Evolutionary conservation across 2,113 vertebrate species (phyloP).

Genomic region (Calidris pygmaea): DNA sequence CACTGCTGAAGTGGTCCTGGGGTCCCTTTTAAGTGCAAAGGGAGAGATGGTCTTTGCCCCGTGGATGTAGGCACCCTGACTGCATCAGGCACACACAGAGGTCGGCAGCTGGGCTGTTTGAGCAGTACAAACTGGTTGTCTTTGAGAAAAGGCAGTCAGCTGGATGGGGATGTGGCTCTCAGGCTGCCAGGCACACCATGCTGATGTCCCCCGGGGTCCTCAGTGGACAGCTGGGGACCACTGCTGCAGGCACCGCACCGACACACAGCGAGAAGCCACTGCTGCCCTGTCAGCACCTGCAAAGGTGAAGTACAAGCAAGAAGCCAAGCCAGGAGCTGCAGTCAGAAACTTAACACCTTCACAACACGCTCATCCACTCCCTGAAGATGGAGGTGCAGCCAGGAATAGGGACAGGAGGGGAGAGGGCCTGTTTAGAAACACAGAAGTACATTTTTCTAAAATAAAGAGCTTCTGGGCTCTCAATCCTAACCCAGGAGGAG

Average conservation of each 20-base stretch:
- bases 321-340: background rate
- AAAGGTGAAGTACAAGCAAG: background rate
- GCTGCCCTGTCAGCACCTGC: background rate
- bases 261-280: fast-evolving
- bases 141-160: background rate
- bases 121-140: background rate
- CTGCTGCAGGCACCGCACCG: background rate
- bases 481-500: background rate
- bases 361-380: background rate
- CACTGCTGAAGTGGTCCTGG: background rate
- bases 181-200: background rate
- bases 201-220: fast-evolving
- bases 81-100: background rate
- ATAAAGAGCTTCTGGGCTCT: background rate
- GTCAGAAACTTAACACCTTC: background rate
- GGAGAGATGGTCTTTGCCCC: fast-evolving
- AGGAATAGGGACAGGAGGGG: background rate
- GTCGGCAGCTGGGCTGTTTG: background rate
- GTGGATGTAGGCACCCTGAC: fast-evolving
- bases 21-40: background rate
- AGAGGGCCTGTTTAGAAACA: background rate
- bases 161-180: fast-evolving
- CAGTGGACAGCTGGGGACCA: fast-evolving
- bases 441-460: background rate
- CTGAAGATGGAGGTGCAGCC: background rate